Conservation (phyloP, 23 tunicate genomes). For the Halocynthia roretzi region DNA sequence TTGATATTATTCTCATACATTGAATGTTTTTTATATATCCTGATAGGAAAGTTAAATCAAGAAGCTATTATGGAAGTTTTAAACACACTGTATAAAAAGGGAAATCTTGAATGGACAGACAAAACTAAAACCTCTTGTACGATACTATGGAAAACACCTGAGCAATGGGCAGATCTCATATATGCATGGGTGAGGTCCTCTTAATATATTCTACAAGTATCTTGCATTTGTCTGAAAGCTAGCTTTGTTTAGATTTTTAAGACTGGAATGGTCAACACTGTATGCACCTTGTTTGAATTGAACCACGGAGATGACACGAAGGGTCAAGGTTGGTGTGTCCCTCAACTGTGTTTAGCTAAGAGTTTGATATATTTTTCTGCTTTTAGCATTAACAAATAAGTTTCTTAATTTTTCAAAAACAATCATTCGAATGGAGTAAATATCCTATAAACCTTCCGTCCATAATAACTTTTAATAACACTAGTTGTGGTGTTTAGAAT, state of each 20-base stretch:
- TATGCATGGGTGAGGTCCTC: slow-evolving; percentile 54
- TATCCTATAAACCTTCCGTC: no score
- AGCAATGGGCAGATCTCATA: slow-evolving; percentile 72
- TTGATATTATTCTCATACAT: no score
- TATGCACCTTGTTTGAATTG: slow-evolving; percentile 76
- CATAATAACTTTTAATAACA: not conserved
- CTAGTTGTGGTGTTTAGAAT: slow-evolving; percentile 22
- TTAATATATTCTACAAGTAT: no score
- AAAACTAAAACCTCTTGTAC: slow-evolving; percentile 65
- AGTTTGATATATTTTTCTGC: no score
- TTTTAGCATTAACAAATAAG: no score
- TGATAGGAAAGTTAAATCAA: slow-evolving; percentile 35
- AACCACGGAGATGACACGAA: slow-evolving; percentile 54
- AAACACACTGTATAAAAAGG: slow-evolving; percentile 43
- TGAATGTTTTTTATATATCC: not conserved
- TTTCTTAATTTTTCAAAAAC: no score
- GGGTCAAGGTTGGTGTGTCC: slow-evolving; percentile 15
- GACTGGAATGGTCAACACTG: slow-evolving; percentile 64
- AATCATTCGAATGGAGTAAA: no score
- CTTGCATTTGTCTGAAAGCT: not conserved
- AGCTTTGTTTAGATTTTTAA: slow-evolving; percentile 5
- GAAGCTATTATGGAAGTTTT: slow-evolving; percentile 56
- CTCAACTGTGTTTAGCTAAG: no score
- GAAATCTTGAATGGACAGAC: slow-evolving; percentile 77
- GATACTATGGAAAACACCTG: slow-evolving; percentile 70